A percentile compares a stretch with the other conserved stretches of the same genome.
phyloP scores from a whole-genome alignment of 2,113 vertebrate species.

The Corydoras sp. region DNA sequence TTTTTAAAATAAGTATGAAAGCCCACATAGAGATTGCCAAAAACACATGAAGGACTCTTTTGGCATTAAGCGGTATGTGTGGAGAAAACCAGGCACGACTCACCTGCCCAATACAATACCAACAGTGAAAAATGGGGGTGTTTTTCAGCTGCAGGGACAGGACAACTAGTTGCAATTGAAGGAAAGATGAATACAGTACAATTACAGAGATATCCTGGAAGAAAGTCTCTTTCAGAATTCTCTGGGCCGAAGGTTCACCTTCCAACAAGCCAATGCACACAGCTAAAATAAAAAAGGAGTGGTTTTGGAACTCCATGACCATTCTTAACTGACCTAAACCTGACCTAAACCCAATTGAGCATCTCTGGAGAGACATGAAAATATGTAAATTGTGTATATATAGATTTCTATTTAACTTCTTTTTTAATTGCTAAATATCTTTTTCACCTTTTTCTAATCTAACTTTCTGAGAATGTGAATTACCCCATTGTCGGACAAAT shows the following conservation, averaged over 20 bases:
- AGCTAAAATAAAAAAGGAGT: not conserved
- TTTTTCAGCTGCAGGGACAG: conserved; percentile 1
- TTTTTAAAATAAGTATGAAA: not conserved
- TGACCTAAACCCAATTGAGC: not conserved
- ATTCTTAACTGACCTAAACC: not conserved
- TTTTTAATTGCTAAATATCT: no score
- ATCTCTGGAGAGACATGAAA: conserved; percentile 2
- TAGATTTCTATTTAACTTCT: no score
- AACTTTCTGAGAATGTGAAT: no score
- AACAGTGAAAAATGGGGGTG: not conserved
- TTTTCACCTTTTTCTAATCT: no score
- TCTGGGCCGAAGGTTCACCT: no score
- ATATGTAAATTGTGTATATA: not conserved
- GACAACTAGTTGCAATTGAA: not conserved
- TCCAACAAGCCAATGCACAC: not conserved
- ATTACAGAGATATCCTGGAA: not conserved
- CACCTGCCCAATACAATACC: not conserved
- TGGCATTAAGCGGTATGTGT: no score
- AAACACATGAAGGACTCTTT: no score
- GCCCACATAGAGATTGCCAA: no score
- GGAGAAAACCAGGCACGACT: not conserved
- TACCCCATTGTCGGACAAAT: no score
- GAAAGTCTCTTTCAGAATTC: no score
- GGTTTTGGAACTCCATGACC: not conserved
- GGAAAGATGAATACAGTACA: not conserved